phyloP scores from a whole-genome alignment of 1,140 invertebrate genomes.

The Aphis gossypii region DNA sequence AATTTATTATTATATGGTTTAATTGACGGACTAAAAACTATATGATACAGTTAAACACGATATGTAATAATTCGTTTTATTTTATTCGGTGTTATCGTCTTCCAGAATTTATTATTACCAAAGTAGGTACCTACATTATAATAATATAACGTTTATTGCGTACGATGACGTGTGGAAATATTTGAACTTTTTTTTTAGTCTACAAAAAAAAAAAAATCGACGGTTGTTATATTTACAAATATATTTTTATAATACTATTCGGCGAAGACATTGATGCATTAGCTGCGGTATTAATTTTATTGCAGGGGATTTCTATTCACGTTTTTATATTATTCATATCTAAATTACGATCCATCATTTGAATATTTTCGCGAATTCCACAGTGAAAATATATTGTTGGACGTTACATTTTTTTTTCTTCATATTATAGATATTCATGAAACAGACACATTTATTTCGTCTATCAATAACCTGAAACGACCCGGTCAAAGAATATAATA shows the following conservation, averaged over 20 bases:
- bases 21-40: not conserved
- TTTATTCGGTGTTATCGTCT: not conserved
- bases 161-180: not conserved
- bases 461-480: not conserved
- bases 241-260: not conserved
- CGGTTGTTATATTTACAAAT: not conserved
- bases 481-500: not conserved
- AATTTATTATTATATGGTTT: not conserved
- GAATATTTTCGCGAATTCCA: not conserved
- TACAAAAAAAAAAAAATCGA: not conserved
- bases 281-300: conserved; percentile 1
- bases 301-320: not conserved
- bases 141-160: not conserved
- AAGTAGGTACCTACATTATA: too few relatives aligned
- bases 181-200: not conserved
- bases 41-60: not conserved
- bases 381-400: not conserved
- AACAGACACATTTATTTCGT: not conserved
- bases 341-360: conserved; percentile 24
- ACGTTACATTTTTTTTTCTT: not conserved
- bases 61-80: too few relatives aligned
- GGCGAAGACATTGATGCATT: not conserved
- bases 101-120: too few relatives aligned
- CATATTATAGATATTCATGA: not conserved
- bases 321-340: not conserved